A percentile compares a stretch with the other conserved stretches of the same genome.
phyloP scores from a whole-genome alignment of 2,113 vertebrate genomes.

The Pseudorectes ferrugineus region DNA sequence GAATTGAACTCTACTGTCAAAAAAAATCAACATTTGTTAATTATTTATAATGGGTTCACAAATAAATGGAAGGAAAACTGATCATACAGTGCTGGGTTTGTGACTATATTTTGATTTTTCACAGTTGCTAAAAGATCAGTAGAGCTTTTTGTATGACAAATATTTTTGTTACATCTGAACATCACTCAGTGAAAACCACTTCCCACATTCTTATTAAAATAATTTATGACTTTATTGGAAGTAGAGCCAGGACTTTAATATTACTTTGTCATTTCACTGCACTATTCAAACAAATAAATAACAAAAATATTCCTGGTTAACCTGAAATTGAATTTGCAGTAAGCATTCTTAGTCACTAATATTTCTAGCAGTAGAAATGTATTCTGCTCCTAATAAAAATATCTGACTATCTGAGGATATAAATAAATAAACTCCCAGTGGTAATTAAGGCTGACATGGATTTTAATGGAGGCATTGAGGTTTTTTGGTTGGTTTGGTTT shows the following conservation, averaged over 20 bases:
- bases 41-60: not conserved
- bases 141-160: not conserved
- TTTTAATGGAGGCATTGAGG: not conserved
- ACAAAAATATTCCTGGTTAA: not conserved
- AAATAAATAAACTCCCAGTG: not conserved
- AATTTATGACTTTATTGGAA: not conserved
- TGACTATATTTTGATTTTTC: not conserved
- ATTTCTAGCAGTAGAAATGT: not conserved
- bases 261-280: not conserved
- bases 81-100: not conserved
- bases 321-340: not conserved
- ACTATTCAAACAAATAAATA: not conserved
- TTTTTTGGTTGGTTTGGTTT: not conserved
- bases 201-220: not conserved
- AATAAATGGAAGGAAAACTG: not conserved
- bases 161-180: not conserved
- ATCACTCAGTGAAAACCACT: not conserved
- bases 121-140: not conserved
- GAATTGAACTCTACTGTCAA: not conserved
- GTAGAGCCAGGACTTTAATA: not conserved
- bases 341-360: not conserved
- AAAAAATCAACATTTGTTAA: not conserved
- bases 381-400: not conserved
- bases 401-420: not conserved
- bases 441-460: not conserved